phyloP scores from a whole-genome alignment of 2,113 vertebrate species.

The Prionailurus bengalensis region DNA sequence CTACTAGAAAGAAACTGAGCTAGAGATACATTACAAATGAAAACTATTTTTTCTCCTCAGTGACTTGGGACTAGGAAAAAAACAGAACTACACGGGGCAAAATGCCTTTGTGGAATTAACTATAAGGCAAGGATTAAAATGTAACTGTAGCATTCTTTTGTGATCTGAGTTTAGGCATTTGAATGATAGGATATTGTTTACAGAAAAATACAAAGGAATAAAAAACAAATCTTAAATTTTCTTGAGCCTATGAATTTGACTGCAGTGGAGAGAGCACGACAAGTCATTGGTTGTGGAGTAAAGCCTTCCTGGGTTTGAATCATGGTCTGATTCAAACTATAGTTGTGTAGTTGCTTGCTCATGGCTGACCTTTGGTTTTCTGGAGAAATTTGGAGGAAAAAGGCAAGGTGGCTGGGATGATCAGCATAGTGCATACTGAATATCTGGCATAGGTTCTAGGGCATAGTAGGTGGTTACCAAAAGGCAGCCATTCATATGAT shows the following conservation, averaged over 20 bases:
- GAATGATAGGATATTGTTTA: constrained; percentile 16
- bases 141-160: constrained; percentile 48
- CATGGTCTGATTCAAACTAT: neutral
- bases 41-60: accelerated
- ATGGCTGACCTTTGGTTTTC: neutral
- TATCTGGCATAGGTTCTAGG: neutral
- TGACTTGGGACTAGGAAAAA: neutral
- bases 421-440: too few relatives aligned
- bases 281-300: neutral
- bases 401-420: neutral
- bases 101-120: constrained; percentile 54
- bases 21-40: neutral
- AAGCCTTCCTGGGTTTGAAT: neutral
- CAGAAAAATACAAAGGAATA: constrained; percentile 4
- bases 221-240: neutral
- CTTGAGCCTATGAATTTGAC: neutral
- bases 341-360: neutral
- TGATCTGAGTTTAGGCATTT: constrained; percentile 64
- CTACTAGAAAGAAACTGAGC: constrained; percentile 41
- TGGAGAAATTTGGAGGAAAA: neutral
- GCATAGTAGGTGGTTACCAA: neutral
- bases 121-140: constrained; percentile 68
- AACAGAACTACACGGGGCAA: constrained; percentile 16
- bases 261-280: neutral
- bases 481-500: neutral